Conservation (phyloP, 2,113 vertebrate genomes). For the Eulemur rufifrons region DNA sequence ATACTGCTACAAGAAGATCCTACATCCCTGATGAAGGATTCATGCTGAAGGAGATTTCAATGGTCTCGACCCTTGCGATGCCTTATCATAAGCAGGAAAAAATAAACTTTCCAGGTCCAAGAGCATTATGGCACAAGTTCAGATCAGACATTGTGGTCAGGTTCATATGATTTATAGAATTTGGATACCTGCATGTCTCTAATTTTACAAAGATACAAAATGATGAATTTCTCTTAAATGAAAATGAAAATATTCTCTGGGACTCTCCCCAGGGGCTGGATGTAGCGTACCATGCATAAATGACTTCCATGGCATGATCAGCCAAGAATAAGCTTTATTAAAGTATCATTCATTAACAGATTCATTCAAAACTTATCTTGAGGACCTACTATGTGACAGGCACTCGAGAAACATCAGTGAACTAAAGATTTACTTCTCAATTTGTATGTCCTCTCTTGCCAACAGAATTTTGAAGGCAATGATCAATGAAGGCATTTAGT, state of each 20-base stretch:
- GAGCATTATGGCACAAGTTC: not conserved
- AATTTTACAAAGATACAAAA: constrained; percentile 13
- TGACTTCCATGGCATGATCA: not conserved
- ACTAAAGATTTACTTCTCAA: not conserved
- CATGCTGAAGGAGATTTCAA: not conserved
- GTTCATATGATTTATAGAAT: not conserved
- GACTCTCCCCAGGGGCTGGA: not conserved
- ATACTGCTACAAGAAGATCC: not conserved
- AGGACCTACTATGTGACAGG: not conserved
- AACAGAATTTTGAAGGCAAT: constrained; percentile 15
- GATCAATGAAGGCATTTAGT: not conserved
- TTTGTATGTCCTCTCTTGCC: not conserved
- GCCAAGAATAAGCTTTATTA: constrained; percentile 21
- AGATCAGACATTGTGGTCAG: not conserved
- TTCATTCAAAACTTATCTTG: not conserved
- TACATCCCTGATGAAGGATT: not conserved
- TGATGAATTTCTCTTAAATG: not conserved
- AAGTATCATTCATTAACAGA: not conserved
- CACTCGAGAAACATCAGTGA: not conserved
- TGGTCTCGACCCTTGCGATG: not conserved
- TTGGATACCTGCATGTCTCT: not conserved
- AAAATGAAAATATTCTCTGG: not conserved
- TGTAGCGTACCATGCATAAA: not conserved
- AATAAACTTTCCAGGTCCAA: not conserved
- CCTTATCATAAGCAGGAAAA: not conserved